Evolutionary conservation across 1,140 invertebrate species (phyloP).

Genomic region (Kradibia gibbosae): DNA sequence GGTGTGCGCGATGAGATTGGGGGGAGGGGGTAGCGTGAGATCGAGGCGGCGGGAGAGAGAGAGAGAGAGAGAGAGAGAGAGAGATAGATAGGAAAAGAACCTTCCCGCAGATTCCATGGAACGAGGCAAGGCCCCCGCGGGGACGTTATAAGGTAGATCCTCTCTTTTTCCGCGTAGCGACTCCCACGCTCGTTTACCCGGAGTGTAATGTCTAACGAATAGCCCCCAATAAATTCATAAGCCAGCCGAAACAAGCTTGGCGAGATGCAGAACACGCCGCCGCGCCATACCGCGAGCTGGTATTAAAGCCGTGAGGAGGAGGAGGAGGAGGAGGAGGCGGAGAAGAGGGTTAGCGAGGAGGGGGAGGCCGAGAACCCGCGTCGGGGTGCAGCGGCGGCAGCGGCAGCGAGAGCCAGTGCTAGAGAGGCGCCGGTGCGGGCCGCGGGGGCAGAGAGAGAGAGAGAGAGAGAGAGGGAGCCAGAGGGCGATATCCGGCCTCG

Average conservation of each 20-base stretch:
- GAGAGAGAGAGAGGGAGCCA: conserved; percentile 13
- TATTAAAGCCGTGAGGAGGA: conserved; percentile 27
- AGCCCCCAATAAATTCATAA: conserved; percentile 70
- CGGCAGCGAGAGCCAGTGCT: conserved; percentile 3
- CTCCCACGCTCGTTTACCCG: conserved; percentile 60
- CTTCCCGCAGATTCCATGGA: neutral
- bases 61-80: neutral
- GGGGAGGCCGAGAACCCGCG: neutral
- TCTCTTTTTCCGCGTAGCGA: conserved; percentile 58
- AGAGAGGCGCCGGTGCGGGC: too few species aligned
- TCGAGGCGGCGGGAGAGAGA: neutral
- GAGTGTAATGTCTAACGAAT: conserved; percentile 66
- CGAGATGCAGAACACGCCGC: conserved; percentile 62
- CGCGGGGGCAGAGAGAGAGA: conserved; percentile 18
- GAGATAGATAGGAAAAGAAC: neutral
- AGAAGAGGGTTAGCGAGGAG: neutral
- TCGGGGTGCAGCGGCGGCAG: too few species aligned
- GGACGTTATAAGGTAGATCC: conserved; percentile 52
- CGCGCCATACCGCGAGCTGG: conserved; percentile 4
- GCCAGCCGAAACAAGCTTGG: conserved; percentile 62
- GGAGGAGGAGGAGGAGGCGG: neutral
- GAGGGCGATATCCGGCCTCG: conserved; percentile 2
- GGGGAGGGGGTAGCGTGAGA: too few species aligned
- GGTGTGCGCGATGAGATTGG: too few species aligned
- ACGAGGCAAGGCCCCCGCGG: conserved; percentile 53